Percentiles rank a stretch among this genome's conserved stretches.
Evolutionary conservation across 1,140 invertebrate species (phyloP).

Genomic region (Helicoverpa armigera): DNA sequence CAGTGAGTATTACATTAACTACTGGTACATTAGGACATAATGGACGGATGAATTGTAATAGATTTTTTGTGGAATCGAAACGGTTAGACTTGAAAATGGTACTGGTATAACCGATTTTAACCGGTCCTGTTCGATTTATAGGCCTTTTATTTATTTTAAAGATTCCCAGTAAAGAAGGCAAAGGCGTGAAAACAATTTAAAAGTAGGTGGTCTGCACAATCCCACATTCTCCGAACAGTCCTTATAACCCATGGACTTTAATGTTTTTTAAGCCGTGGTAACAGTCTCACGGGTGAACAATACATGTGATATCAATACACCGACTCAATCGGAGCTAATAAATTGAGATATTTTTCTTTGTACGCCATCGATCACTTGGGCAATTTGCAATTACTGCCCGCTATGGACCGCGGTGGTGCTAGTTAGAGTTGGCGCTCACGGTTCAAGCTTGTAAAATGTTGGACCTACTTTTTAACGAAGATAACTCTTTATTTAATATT

Average conservation of each 20-base stretch:
- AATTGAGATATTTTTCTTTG: constrained; percentile 36
- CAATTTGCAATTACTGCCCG: constrained; percentile 34
- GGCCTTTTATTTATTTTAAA: no score
- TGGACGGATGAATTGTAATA: no score
- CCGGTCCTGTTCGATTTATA: no score
- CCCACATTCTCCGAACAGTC: not conserved
- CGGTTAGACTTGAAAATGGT: no score
- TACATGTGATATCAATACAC: not conserved
- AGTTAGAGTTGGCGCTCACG: not conserved
- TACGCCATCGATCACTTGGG: constrained; percentile 10
- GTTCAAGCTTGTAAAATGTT: not conserved
- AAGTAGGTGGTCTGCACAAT: not conserved
- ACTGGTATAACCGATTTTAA: no score
- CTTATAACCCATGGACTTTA: not conserved
- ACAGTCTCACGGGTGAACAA: constrained; percentile 11
- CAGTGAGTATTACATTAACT: no score
- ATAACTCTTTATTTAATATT: no score
- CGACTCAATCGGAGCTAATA: constrained; percentile 31
- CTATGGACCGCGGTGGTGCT: constrained; percentile 12
- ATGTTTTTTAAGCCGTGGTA: no score
- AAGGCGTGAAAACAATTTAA: not conserved
- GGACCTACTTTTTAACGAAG: not conserved
- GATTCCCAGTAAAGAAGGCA: no score
- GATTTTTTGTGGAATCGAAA: no score
- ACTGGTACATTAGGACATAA: no score